Evolutionary conservation across 2,113 vertebrate genomes (phyloP).

Genomic region (Cyrtonyx montezumae): DNA sequence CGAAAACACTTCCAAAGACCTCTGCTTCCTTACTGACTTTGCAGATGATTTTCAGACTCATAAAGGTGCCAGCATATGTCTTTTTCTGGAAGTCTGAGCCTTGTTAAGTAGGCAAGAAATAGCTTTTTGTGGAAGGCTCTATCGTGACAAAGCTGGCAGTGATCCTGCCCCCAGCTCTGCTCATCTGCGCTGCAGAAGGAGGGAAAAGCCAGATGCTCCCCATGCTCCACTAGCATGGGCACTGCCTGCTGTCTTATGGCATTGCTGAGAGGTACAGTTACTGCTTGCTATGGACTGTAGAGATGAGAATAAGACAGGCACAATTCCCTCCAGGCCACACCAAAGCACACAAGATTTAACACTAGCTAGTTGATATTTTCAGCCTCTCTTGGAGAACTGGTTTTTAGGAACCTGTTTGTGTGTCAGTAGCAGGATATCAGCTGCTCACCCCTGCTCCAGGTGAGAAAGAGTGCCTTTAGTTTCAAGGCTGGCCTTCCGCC

Average conservation of each 20-base stretch:
- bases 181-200: background rate
- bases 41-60: background rate
- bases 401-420: background rate
- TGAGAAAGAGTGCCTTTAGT: background rate
- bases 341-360: background rate
- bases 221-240: background rate
- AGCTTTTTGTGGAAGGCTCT: background rate
- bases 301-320: background rate
- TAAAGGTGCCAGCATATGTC: fast-evolving
- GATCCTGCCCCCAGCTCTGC: background rate
- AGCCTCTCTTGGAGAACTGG: background rate
- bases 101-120: background rate
- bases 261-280: background rate
- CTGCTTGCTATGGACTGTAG: background rate
- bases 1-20: background rate
- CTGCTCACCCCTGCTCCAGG: background rate
- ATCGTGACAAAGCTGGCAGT: fast-evolving
- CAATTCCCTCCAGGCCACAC: background rate
- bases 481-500: background rate
- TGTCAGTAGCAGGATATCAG: fast-evolving
- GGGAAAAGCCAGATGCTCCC: background rate
- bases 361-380: background rate
- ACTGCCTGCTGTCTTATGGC: background rate
- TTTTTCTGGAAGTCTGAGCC: background rate
- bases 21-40: background rate